Evolutionary conservation across 1,140 invertebrate genomes (phyloP), one percentile per base, ranked within the genome.

Genomic region (Drosophila insularis): DNA sequence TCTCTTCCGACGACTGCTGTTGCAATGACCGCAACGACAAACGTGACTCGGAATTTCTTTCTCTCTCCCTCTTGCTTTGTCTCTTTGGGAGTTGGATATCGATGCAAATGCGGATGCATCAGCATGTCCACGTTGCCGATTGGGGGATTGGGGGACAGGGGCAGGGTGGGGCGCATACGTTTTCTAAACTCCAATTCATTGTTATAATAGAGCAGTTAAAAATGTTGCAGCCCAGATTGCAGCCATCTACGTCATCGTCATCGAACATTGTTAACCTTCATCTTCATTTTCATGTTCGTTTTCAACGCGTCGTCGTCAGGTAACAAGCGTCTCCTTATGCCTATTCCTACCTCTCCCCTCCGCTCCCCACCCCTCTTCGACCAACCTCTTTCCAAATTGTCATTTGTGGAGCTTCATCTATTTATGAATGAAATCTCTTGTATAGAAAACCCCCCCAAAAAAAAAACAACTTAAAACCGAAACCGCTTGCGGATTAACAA

Each of bases 171-270:
- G 1, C 8, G 27, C 7, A 56, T 27, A 14, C 54, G 27, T 27
- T 13, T 60, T 21, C 19, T 11, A 40, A 62, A 62, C 60, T 65
- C 40, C 60, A 21, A 10, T 23, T 54, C 50, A 72, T 79, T 78
- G 64, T 70, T 63, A 66, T 84, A 84, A 84, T 84, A 77, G 76
- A 84, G 81, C 68, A 85, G 81, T 85, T 85, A 78, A 80, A 70
- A 71, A 78, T 71, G 75, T 74, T 64, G 63, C 67, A 67, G 71
- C 13, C 37, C 23, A 78, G 69, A 72, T 74, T 64, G 63, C 67
- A 67, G 68, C 13, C 27, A 43, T 60, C 14, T 13, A 35, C 46
- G 50, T 27, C 61, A 63, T 69, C 63, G 58, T 72, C 77, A 11
- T 27, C 35, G 35, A 37, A 37, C 35, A 37, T 37, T 4, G 58